These are phyloP conservation scores for Lottia gigantea DNA, from an alignment of 2,888 invertebrate species.

Conservation along the genomic window DNA sequence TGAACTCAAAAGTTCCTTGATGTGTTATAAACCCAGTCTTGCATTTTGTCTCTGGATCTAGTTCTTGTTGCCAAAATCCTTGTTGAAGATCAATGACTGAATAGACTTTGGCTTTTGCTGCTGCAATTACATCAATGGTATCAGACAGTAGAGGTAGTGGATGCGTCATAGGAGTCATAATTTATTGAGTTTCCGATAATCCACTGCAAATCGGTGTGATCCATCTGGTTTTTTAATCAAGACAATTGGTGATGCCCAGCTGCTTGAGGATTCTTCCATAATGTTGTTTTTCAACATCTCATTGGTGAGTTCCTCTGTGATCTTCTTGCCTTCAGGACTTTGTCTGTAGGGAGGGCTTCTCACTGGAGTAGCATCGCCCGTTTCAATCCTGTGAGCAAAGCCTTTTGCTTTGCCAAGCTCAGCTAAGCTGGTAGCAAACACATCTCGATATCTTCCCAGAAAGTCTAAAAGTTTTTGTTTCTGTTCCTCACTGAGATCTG, in stretches of 20 bases:
- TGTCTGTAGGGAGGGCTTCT: constrained; percentile 24
- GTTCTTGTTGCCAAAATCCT: constrained; percentile 29
- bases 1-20: constrained; percentile 31
- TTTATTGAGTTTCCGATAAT: constrained; percentile 32
- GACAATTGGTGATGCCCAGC: constrained; percentile 34
- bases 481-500: constrained; percentile 12
- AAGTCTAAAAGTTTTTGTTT: constrained; percentile 2
- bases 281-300: constrained; percentile 31
- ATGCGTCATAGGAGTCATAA: constrained; percentile 29
- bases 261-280: not conserved
- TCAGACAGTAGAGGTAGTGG: constrained; percentile 32
- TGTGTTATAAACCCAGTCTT: constrained; percentile 35
- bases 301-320: constrained; percentile 27
- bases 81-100: constrained; percentile 28
- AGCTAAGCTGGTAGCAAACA: constrained; percentile 24
- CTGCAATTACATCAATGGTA: constrained; percentile 30
- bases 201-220: constrained; percentile 32
- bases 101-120: constrained; percentile 24
- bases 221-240: constrained; percentile 31
- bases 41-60: constrained; percentile 26
- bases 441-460: not conserved
- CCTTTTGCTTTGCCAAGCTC: constrained; percentile 29
- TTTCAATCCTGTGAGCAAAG: constrained; percentile 32
- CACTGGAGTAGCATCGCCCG: constrained; percentile 28
- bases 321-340: constrained; percentile 23